Percentiles rank a stretch among this genome's conserved stretches.
Conservation (phyloP, 2,797 vertebrate genomes). For the Acridotheres tristis region DNA sequence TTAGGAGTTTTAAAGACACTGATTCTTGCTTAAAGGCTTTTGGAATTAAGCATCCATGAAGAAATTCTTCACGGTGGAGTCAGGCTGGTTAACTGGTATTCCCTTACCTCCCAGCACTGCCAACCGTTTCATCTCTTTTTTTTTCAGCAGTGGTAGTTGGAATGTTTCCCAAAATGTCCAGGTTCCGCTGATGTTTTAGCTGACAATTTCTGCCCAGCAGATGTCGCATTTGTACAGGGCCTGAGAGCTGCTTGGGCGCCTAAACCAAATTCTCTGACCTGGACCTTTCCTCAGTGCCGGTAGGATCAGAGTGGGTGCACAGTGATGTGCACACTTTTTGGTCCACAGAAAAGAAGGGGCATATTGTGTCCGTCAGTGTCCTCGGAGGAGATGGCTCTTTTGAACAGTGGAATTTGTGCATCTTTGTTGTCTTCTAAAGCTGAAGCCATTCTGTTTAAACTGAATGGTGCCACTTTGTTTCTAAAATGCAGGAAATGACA, state of each 20-base stretch:
- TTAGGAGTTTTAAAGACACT: neutral
- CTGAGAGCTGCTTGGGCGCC: neutral
- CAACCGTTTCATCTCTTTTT: neutral
- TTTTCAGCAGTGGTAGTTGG: neutral
- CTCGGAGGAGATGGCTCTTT: neutral
- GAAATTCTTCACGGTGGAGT: neutral
- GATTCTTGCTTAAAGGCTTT: neutral
- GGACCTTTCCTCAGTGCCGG: neutral
- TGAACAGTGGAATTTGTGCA: neutral
- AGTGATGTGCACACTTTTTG: neutral
- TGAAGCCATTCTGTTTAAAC: neutral
- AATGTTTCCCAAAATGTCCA: neutral
- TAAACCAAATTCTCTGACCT: neutral
- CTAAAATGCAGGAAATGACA: neutral
- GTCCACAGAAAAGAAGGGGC: neutral
- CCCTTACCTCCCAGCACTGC: neutral
- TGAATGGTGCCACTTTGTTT: neutral
- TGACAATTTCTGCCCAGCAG: slow-evolving; percentile 29
- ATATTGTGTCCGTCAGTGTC: neutral
- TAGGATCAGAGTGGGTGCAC: neutral
- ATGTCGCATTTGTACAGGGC: neutral
- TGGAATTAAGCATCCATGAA: neutral
- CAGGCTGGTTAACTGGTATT: neutral
- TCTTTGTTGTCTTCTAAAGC: neutral
- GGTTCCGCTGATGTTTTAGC: neutral